Base-by-base conservation (phyloP, 2,113 vertebrate species). In the Petrocephalus microphthalmus region DNA sequence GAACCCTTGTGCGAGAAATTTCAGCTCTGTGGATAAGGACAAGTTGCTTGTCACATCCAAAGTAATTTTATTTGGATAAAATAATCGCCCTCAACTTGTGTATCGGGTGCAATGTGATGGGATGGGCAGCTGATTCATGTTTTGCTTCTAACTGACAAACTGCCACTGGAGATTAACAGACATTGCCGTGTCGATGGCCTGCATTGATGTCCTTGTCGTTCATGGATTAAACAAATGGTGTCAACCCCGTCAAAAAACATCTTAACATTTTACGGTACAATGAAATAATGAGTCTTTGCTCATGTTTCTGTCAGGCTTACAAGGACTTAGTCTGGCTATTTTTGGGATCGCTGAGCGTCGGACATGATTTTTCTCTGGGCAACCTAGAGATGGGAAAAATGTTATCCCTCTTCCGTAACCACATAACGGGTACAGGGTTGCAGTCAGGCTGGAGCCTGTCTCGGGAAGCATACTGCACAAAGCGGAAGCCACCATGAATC, bases 261-360 rank as follows among this genome's bases (percentile, higher is more conserved):
- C 47, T 29, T 87, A 88, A 84, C 90, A 22, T 52, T 19, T 25
- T 47, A 25, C 25, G 7, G 7, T 74, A 84, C 25, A 22, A 22
- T 49, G 47, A 49, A 84, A 51, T 71, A 15, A 8, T 25, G 20
- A 47, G 45, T 84, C 92, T 90, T 92, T 91, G 89, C 84, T 85
- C 89, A 85, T 92, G 92, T 92, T 90, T 92, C 89, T 92, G 92
- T 93, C 91, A 93, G 86, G 90, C 92, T 91, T 92, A 47, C 92
- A 90, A 90, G 87, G 92, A 94, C 93, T 45, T n/a, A n/a, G n/a
- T n/a, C 91, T 17, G 89, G 87, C 84, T 89, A 67, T 64, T 87
- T 33, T 74, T n/a, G n/a, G 25, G 22, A 49, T 2, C 25, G 22
- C 45, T 87, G 22, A 25, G 11, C 10, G 10, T 49, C 11, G 37